Conservation (phyloP, 2,888 invertebrate genomes). For the Horisme vitalbata region DNA sequence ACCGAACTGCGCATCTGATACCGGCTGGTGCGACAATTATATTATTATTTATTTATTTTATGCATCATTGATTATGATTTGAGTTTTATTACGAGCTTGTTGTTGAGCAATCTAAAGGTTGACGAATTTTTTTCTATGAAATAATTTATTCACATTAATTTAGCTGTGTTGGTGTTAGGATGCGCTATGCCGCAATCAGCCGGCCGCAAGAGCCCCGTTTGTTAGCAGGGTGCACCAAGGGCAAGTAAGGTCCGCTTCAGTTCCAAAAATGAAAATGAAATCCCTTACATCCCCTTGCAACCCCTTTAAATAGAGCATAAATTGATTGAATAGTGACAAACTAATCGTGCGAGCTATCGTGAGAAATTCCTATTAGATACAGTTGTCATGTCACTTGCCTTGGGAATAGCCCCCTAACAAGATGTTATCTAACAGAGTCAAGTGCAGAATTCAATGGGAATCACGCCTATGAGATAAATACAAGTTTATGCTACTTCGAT, state of each 20-base stretch:
- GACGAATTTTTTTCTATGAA: no score
- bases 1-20: slow-evolving; percentile 61
- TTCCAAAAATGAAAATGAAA: no score
- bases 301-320: no score
- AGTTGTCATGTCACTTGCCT: slow-evolving; percentile 42
- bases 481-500: slow-evolving; percentile 18
- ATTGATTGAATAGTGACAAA: slow-evolving; percentile 1
- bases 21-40: slow-evolving; percentile 47
- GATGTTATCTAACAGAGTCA: slow-evolving; percentile 70
- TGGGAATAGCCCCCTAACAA: slow-evolving; percentile 52
- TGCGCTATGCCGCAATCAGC: no score
- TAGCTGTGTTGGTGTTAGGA: no score
- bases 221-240: no score
- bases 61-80: slow-evolving; percentile 38
- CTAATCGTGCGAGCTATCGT: slow-evolving; percentile 57
- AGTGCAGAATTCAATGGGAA: slow-evolving; percentile 79
- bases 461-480: slow-evolving; percentile 57
- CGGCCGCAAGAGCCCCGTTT: no score
- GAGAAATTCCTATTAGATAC: slow-evolving; percentile 48
- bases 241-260: no score
- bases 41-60: slow-evolving; percentile 62
- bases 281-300: no score
- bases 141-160: no score
- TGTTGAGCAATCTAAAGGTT: no score
- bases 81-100: no score